Percentiles rank a stretch among this genome's conserved stretches.
These are phyloP conservation scores for Coilia nasus DNA, from an alignment of 2,797 vertebrate genomes.

Conservation along the genomic window DNA sequence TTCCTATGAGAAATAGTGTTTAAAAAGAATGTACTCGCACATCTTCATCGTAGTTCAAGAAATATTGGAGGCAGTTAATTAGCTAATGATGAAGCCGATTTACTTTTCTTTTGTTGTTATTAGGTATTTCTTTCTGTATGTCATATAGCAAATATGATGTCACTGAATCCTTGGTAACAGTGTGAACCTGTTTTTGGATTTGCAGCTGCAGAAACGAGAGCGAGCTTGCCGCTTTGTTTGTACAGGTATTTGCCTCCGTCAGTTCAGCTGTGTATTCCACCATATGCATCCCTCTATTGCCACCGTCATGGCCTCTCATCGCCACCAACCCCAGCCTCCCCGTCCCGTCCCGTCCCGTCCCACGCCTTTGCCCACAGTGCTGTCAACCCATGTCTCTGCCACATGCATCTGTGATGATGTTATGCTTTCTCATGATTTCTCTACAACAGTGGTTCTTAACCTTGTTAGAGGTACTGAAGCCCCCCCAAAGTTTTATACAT, in stretches of 20 bases:
- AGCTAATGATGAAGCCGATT: slow-evolving; percentile 20
- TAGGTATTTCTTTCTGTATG: background rate
- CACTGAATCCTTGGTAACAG: background rate
- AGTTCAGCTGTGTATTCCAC: slow-evolving; percentile 52
- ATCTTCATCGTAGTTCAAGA: slow-evolving; percentile 37
- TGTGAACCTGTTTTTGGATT: slow-evolving; percentile 66
- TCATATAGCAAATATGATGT: background rate
- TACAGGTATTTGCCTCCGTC: slow-evolving; percentile 89
- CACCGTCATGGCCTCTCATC: background rate
- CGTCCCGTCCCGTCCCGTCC: background rate
- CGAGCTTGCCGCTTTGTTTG: slow-evolving; percentile 98
- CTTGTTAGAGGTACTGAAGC: too few species aligned
- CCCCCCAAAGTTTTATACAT: too few species aligned
- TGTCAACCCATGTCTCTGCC: background rate
- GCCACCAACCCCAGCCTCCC: background rate
- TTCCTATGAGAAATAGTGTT: slow-evolving; percentile 20
- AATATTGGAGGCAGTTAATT: slow-evolving; percentile 30
- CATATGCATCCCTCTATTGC: slow-evolving; percentile 20
- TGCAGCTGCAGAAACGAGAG: slow-evolving; percentile 99
- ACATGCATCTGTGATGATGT: too few species aligned
- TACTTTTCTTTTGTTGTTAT: slow-evolving; percentile 60
- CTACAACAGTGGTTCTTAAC: too few species aligned
- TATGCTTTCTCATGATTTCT: too few species aligned
- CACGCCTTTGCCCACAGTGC: background rate
- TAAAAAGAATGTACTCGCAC: slow-evolving; percentile 40